These are phyloP conservation scores for Todus mexicanus DNA, from an alignment of 2,797 vertebrate genomes.

Conservation along the genomic window DNA sequence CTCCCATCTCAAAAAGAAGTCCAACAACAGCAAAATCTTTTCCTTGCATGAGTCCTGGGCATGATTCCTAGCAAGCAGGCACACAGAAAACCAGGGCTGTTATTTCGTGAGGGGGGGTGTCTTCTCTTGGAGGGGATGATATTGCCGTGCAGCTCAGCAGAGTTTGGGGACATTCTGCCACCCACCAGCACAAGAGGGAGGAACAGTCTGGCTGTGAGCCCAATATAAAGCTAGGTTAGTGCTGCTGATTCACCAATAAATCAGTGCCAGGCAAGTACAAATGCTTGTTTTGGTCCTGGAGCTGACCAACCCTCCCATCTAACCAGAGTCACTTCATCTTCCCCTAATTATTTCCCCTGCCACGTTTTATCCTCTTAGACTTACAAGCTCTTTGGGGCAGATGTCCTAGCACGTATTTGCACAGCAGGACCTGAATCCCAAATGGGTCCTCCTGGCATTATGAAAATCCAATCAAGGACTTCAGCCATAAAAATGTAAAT, in stretches of 20 bases:
- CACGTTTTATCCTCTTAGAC: slow-evolving; percentile 6
- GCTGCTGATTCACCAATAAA: neutral
- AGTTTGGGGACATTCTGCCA: neutral
- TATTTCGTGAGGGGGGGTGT: neutral
- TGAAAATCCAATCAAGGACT: slow-evolving; percentile 42
- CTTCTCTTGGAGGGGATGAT: neutral
- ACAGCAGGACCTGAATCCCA: neutral
- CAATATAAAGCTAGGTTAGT: neutral
- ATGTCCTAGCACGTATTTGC: neutral
- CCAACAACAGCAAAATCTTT: neutral
- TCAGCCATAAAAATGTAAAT: slow-evolving; percentile 34
- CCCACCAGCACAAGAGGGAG: neutral
- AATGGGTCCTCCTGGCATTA: slow-evolving; percentile 21
- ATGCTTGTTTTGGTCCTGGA: neutral
- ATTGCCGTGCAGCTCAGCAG: neutral
- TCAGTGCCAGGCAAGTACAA: neutral
- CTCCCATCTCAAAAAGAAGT: neutral
- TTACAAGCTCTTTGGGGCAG: slow-evolving; percentile 20
- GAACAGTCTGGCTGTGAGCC: neutral
- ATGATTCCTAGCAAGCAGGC: neutral
- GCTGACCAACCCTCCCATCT: neutral
- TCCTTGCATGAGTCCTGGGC: neutral
- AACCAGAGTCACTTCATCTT: neutral
- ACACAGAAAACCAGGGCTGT: neutral
- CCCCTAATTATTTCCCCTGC: neutral